Evolutionary conservation across 2,797 vertebrate species (phyloP), one percentile per base, ranked within the genome.

Genomic region (Pseudopleuronectes americanus): DNA sequence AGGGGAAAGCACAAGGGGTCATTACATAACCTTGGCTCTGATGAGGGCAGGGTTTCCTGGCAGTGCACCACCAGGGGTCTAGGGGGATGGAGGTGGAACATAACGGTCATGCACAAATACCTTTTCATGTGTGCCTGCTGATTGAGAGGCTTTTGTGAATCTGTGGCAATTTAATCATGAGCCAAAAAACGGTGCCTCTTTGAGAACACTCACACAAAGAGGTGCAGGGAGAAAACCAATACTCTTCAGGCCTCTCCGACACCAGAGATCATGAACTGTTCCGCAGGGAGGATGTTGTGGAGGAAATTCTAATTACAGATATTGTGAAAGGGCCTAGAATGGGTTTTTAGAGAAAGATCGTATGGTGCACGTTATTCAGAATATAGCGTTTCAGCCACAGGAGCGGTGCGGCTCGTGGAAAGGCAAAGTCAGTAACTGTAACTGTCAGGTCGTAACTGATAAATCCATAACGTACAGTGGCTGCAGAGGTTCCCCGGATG

Each of bases 141-240:
- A 68, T 57, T 19, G 53, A 68, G 38, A n/a, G 31, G 47, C 21
- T 57, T 72, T 52, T 57, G n/a, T 65, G 57, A 22, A 51, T 77
- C 45, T 68, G 28, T 38, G 17, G 4, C 22, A 45, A 12, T 67
- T 64, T 68, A 62, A 56, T 76, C 74, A 77, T 56, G 51, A 78
- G 22, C 4, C 1, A 51, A 66, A 53, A 49, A 64, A 14, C 17
- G 6, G 24, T 6, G 45, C 22, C 23, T 68, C 22, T 57, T 59
- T 53, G 36, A 57, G 49, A 58, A 22, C 26, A 63, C 28, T 36
- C 19, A 8, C 22, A 58, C 36, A 33, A 26, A 60, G 2, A 19
- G n/a, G 23, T 24, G 4, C 56, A 33, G 21, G 1, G 1, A n/a
- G 63, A 16, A 56, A 55, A 73, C 45, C 21, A 60, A 60, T 23